phyloP scores from a whole-genome alignment of 2,797 vertebrate species.

The Macropodus opercularis region DNA sequence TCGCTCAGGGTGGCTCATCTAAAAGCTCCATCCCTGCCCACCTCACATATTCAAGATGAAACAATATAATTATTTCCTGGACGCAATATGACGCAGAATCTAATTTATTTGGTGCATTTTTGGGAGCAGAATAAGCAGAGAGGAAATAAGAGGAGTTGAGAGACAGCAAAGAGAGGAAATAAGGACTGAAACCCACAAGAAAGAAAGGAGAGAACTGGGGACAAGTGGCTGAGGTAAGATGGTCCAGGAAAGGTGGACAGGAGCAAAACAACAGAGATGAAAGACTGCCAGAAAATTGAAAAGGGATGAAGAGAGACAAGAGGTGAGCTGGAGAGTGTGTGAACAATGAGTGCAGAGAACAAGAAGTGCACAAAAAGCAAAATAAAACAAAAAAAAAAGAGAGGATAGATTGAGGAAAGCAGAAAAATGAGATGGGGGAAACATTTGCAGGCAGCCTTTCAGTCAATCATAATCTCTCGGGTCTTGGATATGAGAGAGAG shows the following conservation, averaged over 20 bases:
- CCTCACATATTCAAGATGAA: constrained; percentile 56
- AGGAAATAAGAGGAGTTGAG: constrained; percentile 29
- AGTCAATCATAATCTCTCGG: constrained; percentile 73
- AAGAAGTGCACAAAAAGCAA: constrained; percentile 38
- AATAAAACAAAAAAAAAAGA: constrained; percentile 37
- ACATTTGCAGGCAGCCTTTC: constrained; percentile 66
- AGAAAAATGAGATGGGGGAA: constrained; percentile 52
- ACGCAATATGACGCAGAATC: constrained; percentile 56
- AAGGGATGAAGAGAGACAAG: constrained; percentile 66
- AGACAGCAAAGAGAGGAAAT: constrained; percentile 50
- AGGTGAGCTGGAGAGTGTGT: constrained; percentile 52
- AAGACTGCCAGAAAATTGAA: constrained; percentile 71
- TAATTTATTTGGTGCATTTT: constrained; percentile 63
- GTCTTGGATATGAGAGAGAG: constrained; percentile 64
- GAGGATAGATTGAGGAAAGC: constrained; percentile 36
- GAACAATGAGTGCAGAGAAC: constrained; percentile 45
- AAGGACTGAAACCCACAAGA: constrained; percentile 37
- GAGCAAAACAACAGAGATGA: constrained; percentile 73
- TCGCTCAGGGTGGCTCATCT: neutral
- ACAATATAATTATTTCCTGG: constrained; percentile 68
- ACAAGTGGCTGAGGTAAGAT: constrained; percentile 69
- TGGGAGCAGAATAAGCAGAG: constrained; percentile 33
- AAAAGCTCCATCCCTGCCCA: constrained; percentile 27
- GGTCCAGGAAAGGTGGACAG: constrained; percentile 66
- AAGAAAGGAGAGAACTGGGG: constrained; percentile 40